Percentiles rank a stretch among this genome's conserved stretches.
These are phyloP conservation scores for Erannis defoliaria DNA, from an alignment of 2,888 invertebrate species.

Conservation along the genomic window DNA sequence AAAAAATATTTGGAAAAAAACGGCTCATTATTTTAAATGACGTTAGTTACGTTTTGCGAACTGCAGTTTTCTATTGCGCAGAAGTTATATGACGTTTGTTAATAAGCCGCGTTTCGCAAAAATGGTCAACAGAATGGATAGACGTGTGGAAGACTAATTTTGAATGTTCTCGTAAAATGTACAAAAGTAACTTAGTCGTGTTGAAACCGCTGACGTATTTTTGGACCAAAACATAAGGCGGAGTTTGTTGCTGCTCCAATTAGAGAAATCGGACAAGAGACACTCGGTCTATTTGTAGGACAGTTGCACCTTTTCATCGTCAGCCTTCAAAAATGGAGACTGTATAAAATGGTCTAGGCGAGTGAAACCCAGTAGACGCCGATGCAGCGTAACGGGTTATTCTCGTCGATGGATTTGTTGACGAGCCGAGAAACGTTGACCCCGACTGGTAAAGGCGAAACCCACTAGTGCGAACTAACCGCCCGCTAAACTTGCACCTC, in stretches of 20 bases:
- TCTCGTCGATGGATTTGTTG: slow-evolving; percentile 85
- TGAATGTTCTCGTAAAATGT: background rate
- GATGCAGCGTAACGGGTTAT: slow-evolving; percentile 84
- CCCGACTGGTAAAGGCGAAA: slow-evolving; percentile 74
- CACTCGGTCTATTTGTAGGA: slow-evolving; percentile 29
- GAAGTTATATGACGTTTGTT: too few relatives aligned
- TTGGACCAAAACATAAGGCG: slow-evolving; percentile 10
- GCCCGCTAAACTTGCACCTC: slow-evolving; percentile 47
- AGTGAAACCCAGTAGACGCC: slow-evolving; percentile 79
- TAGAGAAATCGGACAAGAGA: slow-evolving; percentile 25
- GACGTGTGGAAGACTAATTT: background rate
- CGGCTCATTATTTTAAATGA: too few relatives aligned
- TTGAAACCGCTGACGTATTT: slow-evolving; percentile 16
- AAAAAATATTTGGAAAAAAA: too few relatives aligned
- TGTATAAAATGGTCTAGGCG: slow-evolving; percentile 71
- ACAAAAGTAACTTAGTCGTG: background rate
- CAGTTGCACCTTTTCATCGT: slow-evolving; percentile 41
- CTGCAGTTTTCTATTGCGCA: too few relatives aligned
- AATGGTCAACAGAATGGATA: background rate
- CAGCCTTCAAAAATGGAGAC: slow-evolving; percentile 54
- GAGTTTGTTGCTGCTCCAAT: slow-evolving; percentile 16
- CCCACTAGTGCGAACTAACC: slow-evolving; percentile 68
- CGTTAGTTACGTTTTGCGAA: too few relatives aligned
- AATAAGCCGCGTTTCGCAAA: too few relatives aligned
- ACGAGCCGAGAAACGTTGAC: slow-evolving; percentile 83